Conservation (phyloP, 2,797 vertebrate species). For the Pseudopleuronectes americanus region DNA sequence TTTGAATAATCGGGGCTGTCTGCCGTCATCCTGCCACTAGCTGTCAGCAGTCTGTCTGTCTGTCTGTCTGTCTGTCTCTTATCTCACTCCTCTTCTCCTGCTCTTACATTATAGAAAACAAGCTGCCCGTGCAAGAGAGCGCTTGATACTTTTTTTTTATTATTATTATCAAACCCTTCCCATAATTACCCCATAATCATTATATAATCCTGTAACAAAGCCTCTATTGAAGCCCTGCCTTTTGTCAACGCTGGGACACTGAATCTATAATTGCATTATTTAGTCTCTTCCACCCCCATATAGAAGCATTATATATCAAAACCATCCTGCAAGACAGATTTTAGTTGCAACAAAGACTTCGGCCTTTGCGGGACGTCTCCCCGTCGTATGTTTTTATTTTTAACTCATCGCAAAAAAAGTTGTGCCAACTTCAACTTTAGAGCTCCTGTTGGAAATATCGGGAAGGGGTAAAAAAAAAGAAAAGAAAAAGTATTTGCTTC, state of each 20-base stretch:
- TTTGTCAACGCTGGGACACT: conserved; percentile 97
- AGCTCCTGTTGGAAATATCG: conserved; percentile 84
- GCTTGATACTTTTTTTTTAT: conserved; percentile 91
- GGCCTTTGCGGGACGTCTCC: conserved; percentile 62
- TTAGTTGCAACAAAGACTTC: conserved; percentile 71
- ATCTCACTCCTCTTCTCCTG: conserved; percentile 86
- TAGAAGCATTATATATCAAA: conserved; percentile 88
- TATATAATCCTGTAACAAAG: conserved; percentile 99
- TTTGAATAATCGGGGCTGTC: conserved; percentile 93
- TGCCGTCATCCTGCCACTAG: conserved; percentile 87
- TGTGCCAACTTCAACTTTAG: conserved; percentile 90
- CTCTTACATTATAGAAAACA: conserved; percentile 88
- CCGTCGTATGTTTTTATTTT: conserved; percentile 28
- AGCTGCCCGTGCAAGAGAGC: conserved; percentile 87
- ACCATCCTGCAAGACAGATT: conserved; percentile 82
- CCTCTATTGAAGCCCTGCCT: conserved; percentile 95
- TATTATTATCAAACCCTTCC: conserved; percentile 94
- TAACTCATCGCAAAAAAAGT: conserved; percentile 85
- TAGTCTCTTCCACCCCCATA: conserved; percentile 84
- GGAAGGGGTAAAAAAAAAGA: conserved; percentile 56
- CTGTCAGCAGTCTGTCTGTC: conserved; percentile 83
- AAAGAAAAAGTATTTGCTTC: conserved; percentile 78
- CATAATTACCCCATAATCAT: conserved; percentile 99
- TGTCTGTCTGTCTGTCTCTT: conserved; percentile 75
- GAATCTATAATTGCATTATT: conserved; percentile 98